Conservation (phyloP, 2,888 invertebrate genomes). For the Heliconius charithonia region DNA sequence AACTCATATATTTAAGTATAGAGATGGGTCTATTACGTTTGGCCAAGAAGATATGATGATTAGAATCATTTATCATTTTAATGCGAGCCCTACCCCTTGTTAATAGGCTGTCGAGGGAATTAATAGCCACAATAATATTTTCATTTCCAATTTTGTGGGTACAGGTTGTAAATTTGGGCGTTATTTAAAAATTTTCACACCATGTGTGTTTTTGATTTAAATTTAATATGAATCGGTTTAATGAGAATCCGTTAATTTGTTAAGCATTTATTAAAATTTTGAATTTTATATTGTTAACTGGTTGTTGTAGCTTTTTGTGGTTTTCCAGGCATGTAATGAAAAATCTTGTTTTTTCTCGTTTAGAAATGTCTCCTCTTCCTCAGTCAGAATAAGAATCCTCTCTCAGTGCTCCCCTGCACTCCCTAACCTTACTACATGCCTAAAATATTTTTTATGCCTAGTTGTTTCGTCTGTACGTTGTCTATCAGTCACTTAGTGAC, state of each 20-base stretch:
- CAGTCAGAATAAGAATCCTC: no score
- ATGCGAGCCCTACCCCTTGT: constrained; percentile 77
- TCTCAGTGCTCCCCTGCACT: no score
- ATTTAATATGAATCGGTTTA: not conserved
- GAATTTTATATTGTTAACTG: not conserved
- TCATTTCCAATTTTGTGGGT: constrained; percentile 78
- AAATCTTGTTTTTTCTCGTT: no score
- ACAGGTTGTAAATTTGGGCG: constrained; percentile 52
- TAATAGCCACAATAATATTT: constrained; percentile 79
- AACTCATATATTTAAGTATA: constrained; percentile 29
- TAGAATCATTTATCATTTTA: constrained; percentile 81
- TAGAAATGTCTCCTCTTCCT: no score
- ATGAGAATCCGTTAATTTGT: not conserved
- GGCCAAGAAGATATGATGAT: constrained; percentile 71
- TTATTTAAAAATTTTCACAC: constrained; percentile 35
- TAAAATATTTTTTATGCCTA: no score
- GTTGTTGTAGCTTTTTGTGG: not conserved
- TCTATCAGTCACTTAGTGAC: no score
- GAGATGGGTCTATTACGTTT: constrained; percentile 50
- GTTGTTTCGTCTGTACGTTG: no score
- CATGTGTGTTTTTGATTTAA: not conserved
- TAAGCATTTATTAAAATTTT: not conserved
- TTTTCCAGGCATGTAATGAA: no score
- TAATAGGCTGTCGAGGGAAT: constrained; percentile 77
- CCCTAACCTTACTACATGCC: no score